phyloP scores from a whole-genome alignment of 2,113 vertebrate genomes.

The Gallinago paraguaiae region DNA sequence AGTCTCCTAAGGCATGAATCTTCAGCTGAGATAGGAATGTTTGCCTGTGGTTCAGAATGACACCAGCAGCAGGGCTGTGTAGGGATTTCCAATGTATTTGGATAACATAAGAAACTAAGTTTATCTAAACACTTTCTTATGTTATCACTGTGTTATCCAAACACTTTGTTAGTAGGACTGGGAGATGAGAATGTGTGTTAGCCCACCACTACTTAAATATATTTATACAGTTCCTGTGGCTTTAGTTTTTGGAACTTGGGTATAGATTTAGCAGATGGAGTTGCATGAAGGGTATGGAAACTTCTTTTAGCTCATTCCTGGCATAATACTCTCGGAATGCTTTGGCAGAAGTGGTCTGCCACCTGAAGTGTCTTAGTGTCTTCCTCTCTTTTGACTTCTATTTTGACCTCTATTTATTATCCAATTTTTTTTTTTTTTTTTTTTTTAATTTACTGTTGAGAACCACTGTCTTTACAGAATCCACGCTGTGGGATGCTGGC shows the following conservation, averaged over 20 bases:
- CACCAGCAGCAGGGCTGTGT: background rate
- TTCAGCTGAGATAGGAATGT: background rate
- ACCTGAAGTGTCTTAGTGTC: slow-evolving; percentile 7
- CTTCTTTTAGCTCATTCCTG: background rate
- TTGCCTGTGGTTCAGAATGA: background rate
- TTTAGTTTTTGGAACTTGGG: background rate
- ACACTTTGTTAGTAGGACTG: slow-evolving; percentile 6
- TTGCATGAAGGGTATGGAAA: background rate
- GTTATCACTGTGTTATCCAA: slow-evolving; percentile 26
- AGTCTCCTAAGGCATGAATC: background rate
- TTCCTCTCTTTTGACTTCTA: background rate
- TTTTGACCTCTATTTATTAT: background rate
- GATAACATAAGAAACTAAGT: background rate
- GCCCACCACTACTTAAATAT: background rate
- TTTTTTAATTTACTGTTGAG: background rate
- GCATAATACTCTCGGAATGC: background rate
- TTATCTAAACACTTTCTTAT: slow-evolving; percentile 40
- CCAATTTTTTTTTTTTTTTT: background rate
- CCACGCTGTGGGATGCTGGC: background rate
- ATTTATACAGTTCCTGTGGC: background rate
- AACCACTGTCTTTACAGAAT: background rate
- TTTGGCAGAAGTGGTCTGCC: background rate
- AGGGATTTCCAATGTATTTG: slow-evolving; percentile 1
- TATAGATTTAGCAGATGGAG: slow-evolving; percentile 1
- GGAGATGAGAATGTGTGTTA: background rate